Percentiles rank a stretch among this genome's conserved stretches.
These are phyloP conservation scores for Raja brachyura DNA, from an alignment of 2,113 vertebrate genomes.

Conservation along the genomic window DNA sequence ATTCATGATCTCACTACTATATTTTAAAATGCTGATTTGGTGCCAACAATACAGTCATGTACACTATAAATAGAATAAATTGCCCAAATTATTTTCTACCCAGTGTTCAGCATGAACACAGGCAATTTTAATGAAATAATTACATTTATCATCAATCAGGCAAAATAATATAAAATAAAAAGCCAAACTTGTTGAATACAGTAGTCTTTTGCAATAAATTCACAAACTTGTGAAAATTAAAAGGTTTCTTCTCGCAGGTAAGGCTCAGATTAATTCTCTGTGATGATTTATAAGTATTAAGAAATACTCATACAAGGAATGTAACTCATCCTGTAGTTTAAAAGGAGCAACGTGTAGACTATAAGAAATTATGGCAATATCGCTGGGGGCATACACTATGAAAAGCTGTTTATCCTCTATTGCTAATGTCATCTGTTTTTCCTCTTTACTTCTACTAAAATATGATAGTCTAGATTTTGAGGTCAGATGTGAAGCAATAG, in stretches of 20 bases:
- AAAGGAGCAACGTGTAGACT: background rate
- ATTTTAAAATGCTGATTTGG: background rate
- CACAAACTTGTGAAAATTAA: background rate
- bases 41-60: background rate
- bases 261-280: background rate
- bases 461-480: background rate
- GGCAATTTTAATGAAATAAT: background rate
- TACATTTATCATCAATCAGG: background rate
- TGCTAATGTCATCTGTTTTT: background rate
- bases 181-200: background rate
- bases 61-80: background rate
- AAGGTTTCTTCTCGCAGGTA: background rate
- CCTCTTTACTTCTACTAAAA: background rate
- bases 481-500: too few relatives aligned
- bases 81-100: background rate
- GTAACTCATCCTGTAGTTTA: background rate
- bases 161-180: background rate
- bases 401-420: background rate
- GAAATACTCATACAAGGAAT: background rate
- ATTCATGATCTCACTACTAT: background rate
- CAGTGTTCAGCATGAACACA: background rate
- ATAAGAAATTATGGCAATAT: too few relatives aligned
- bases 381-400: background rate
- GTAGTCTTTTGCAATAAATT: background rate
- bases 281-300: background rate